Evolutionary conservation across 2,113 vertebrate genomes (phyloP).

Genomic region (Corynorhinus townsendii): DNA sequence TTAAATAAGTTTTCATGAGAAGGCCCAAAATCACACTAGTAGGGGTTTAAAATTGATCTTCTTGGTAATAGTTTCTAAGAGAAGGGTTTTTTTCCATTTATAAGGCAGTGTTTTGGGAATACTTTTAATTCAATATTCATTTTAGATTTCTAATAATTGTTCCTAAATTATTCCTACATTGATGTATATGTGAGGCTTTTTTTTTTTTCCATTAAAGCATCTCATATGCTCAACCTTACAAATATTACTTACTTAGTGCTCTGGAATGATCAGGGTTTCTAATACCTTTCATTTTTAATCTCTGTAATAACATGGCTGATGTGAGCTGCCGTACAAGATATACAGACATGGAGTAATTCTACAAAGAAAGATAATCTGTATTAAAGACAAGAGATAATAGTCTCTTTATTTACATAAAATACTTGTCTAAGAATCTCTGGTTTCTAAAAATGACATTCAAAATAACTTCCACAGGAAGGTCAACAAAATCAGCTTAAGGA

Average conservation of each 20-base stretch:
- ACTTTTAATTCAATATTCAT: conserved; percentile 2
- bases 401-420: conserved; percentile 38
- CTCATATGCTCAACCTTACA: conserved; percentile 10
- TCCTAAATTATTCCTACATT: not conserved
- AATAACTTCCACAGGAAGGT: conserved; percentile 18
- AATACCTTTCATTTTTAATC: conserved; percentile 97
- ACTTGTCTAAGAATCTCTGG: conserved; percentile 5
- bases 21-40: not conserved
- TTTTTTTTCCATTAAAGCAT: not conserved
- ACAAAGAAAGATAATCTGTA: conserved; percentile 68
- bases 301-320: conserved; percentile 93
- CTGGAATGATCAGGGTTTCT: conserved; percentile 98
- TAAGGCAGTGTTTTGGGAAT: not conserved
- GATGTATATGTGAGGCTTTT: not conserved
- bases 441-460: conserved; percentile 39
- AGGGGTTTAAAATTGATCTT: not conserved
- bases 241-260: conserved; percentile 90
- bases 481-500: not conserved
- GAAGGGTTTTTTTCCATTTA: not conserved
- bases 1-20: not conserved
- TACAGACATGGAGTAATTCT: conserved; percentile 98
- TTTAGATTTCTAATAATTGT: not conserved
- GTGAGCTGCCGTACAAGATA: conserved; percentile 97
- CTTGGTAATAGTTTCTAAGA: not conserved
- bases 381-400: conserved; percentile 25